Conservation (phyloP, 2,113 vertebrate species). For the Orthochromis indermauri region DNA sequence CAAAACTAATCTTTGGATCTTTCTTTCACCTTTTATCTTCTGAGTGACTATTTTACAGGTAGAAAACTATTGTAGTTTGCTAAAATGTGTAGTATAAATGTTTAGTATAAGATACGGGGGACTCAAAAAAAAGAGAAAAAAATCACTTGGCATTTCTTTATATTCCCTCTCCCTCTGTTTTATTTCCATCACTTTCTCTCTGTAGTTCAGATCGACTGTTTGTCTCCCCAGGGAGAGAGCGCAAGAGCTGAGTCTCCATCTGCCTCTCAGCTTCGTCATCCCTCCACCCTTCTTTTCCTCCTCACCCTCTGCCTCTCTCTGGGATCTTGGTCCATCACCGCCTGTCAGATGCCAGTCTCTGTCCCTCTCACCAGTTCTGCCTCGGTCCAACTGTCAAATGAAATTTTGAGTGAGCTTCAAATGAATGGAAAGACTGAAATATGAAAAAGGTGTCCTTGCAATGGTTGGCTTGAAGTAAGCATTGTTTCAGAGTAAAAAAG, state of each 20-base stretch:
- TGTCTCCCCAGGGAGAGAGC: slow-evolving; percentile 26
- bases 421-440: background rate
- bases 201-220: slow-evolving; percentile 39
- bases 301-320: background rate
- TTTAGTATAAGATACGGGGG: background rate
- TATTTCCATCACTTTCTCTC: slow-evolving; percentile 18
- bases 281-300: slow-evolving; percentile 2
- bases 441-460: background rate
- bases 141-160: background rate
- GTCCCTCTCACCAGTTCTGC: background rate
- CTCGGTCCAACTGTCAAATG: slow-evolving; percentile 34
- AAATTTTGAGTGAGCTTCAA: slow-evolving; percentile 14
- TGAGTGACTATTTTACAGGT: background rate
- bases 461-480: background rate
- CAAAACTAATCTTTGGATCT: background rate
- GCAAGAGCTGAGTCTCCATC: slow-evolving; percentile 49
- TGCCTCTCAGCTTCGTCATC: slow-evolving; percentile 39
- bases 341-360: slow-evolving; percentile 55
- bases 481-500: background rate
- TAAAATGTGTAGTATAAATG: background rate
- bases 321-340: slow-evolving; percentile 56
- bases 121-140: background rate
- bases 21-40: background rate
- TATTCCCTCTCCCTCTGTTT: background rate
- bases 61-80: background rate